These are phyloP conservation scores for Pseudoips prasinana DNA, from an alignment of 2,888 invertebrate species.

Conservation along the genomic window DNA sequence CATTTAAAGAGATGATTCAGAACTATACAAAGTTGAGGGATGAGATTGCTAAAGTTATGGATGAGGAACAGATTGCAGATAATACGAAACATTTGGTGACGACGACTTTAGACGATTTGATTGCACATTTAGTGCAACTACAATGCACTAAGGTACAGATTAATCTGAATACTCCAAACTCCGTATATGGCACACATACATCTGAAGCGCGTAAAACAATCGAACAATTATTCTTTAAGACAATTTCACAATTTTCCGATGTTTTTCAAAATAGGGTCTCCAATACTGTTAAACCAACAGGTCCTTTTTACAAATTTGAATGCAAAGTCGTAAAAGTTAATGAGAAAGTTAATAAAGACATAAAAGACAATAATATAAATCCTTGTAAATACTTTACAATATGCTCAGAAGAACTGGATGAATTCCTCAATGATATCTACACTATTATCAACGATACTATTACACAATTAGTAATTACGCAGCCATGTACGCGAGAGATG, in stretches of 20 bases:
- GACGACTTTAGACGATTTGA: constrained; percentile 51
- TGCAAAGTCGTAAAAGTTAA: too few species aligned
- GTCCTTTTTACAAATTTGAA: too few species aligned
- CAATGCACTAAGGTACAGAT: constrained; percentile 47
- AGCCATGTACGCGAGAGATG: constrained; percentile 57
- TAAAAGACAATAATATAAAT: too few species aligned
- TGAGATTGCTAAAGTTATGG: constrained; percentile 43
- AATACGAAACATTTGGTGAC: constrained; percentile 46
- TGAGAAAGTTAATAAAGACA: too few species aligned
- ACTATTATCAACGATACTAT: constrained; percentile 47
- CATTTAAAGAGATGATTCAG: constrained; percentile 34
- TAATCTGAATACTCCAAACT: constrained; percentile 1
- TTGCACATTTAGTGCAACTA: constrained; percentile 42
- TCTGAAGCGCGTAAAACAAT: constrained; percentile 9
- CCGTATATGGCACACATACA: constrained; percentile 3
- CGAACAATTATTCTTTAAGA: too few species aligned
- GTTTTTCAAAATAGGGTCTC: too few species aligned
- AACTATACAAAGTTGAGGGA: constrained; percentile 51
- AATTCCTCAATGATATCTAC: constrained; percentile 47
- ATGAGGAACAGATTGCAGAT: constrained; percentile 44
- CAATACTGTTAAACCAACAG: too few species aligned
- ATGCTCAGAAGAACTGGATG: constrained; percentile 38
- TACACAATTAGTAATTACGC: constrained; percentile 49
- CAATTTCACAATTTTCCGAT: too few species aligned
- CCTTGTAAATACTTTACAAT: too few species aligned